Evolutionary conservation across 2,888 invertebrate genomes (phyloP), one percentile per base, ranked within the genome.

Genomic region (Junonia oenone): DNA sequence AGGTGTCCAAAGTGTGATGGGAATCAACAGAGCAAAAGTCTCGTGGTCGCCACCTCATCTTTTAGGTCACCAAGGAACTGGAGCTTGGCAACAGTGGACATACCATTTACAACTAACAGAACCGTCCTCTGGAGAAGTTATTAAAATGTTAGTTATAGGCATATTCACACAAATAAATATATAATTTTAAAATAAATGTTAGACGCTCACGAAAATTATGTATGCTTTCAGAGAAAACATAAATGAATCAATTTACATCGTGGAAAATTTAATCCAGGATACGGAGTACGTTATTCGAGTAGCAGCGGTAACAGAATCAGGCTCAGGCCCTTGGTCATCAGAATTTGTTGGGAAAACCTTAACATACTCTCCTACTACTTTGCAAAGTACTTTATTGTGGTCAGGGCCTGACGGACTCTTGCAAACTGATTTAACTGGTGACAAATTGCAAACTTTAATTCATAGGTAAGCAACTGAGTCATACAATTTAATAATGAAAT

Each of bases 21-120:
- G 95, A 0, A 91, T 93, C 0, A 92, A 92, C 60, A 91, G 92
- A 33, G 97, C 96, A 0, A 94, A 95, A 72, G 93, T 96, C 0
- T 92, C 93, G 0, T 98, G 98, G 98, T 91, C 93, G 19, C 91
- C 93, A 1, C 98, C 98, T 0, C 94, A 95, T 78, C 82, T 95
- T 22, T 74, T 96, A 48, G 93, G 93, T 0, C 93, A 93, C 33
- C 96, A 97, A 78, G 94, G 95, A 68, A 92, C 87, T 59, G 92
- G 92, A 0, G 92, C 93, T 0, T 93, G 93, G 91, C 90, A 90
- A 33, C 93, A 93, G 64, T 97, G 97, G 97, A 92, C 92, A 0
- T 97, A 95, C 75, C 94, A 95, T 73, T 83, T 97, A 13, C 92
- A 93, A 56, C 87, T 94, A n/a, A 92, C 91, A 64, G 92, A 94